These are phyloP conservation scores for Mus spicilegus DNA, from an alignment of 2,113 vertebrate genomes.

Conservation along the genomic window DNA sequence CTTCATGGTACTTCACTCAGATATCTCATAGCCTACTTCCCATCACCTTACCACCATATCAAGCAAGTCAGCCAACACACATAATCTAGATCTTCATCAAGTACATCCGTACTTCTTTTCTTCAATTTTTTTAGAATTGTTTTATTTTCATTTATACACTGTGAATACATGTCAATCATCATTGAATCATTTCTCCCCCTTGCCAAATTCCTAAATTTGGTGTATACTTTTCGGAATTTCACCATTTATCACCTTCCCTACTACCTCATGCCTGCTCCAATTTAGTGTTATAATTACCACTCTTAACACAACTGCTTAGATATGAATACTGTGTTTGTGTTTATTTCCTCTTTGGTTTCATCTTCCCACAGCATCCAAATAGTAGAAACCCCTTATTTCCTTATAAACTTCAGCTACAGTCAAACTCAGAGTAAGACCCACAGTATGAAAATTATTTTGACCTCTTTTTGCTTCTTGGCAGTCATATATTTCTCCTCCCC, in stretches of 20 bases:
- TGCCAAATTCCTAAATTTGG: too few species aligned
- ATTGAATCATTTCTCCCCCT: neutral
- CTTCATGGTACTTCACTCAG: neutral
- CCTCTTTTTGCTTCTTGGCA: neutral
- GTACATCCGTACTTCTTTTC: neutral
- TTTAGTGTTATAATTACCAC: fast-evolving
- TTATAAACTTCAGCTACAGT: neutral
- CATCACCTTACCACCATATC: neutral
- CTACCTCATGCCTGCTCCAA: neutral
- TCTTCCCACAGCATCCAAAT: fast-evolving
- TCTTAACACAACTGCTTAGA: neutral
- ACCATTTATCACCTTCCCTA: neutral
- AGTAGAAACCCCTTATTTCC: neutral
- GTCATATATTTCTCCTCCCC: neutral
- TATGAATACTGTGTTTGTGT: neutral
- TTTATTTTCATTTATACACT: neutral
- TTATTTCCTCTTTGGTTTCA: neutral
- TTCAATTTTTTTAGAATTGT: neutral
- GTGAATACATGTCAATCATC: neutral
- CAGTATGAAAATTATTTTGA: neutral
- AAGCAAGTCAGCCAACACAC: neutral
- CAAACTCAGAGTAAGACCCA: neutral
- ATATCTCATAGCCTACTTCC: neutral
- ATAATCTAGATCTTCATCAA: neutral
- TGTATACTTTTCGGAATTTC: neutral